Base-by-base conservation (phyloP, 1,140 invertebrate genomes). In the Lethocerus indicus region DNA sequence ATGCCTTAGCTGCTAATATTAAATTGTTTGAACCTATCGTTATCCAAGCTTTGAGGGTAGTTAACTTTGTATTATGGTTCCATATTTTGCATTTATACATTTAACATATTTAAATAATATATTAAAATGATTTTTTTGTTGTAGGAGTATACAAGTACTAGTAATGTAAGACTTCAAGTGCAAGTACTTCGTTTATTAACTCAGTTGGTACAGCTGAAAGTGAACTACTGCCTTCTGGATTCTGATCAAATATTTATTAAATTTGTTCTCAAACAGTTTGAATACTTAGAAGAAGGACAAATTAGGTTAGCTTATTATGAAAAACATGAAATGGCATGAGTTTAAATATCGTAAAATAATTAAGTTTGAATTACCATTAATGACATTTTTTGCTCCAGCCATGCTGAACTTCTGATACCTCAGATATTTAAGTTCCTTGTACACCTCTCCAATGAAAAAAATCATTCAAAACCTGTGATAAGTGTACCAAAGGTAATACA, bases 201-300 rank as follows among this genome's bases (percentile, higher is more conserved):
- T 49, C 83, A 90, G 59, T 61, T 94, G 16, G 76, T 94, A 12
- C 81, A 84, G 43, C 63, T 92, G 3, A 66, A 83, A 39, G 83
- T 93, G 1, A 92, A 93, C 65, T 93, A 93, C 63, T 89, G 84
- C 61, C 72, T 91, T 26, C 66, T 94, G 3, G 88, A 93, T 66
- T 84, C 84, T 1, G 87, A 91, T 53, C 79, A 87, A 60, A 76
- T 89, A 37, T 92, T 92, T 66, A 82, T 91, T 49, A 79, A 76
- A 25, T 89, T 86, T 63, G 79, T 93, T 2, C 69, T 89, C 42
- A 88, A 85, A 55, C 89, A 93, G 61, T 79, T 93, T 63, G 84
- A 89, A 54, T 82, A 76, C 54, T 79, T 92, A 13, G 87, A 91
- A 65, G 82, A 87, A 61, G 85, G 84, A 28, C 80, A 89, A 60